Evolutionary conservation across 2,113 vertebrate genomes (phyloP), one percentile per base, ranked within the genome.

Genomic region (Pedionomus torquatus): DNA sequence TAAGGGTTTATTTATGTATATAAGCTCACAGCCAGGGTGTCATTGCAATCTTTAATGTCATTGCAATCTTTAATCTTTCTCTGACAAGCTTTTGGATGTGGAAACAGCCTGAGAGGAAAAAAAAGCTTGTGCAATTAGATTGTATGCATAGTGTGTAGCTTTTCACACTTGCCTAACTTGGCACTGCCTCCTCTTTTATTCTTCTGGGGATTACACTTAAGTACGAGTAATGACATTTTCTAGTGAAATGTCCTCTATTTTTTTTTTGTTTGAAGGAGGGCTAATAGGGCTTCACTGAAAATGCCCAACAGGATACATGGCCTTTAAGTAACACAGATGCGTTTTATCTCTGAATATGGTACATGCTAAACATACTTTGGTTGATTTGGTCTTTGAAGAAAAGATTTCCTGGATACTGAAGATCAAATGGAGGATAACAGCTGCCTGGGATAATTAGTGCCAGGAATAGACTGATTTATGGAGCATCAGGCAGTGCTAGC

Each of bases 391-490:
- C 93, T 93, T 64, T 89, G 89, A 94, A 95, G 91, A 92, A 92
- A 85, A 95, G 85, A 96, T 93, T 97, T 97, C 80, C 58, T 92
- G 82, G 87, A 84, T 90, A 92, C 49, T 74, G 70, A 84, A 90
- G 93, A 95, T 95, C 94, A 96, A 57, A 51, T 72, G 75, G 69
- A 97, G 28, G 54, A 80, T 84, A 95, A 64, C 63, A 96, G 85
- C 77, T 95, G 54, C 89, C 86, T 95, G 66, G 83, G 58, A 57
- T 96, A 96, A 97, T 96, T 97, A 96, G 92, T 83, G 26, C 87
- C 90, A 71, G 85, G 76, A 85, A 87, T 87, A 96, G 91, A 90
- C 83, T 94, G 87, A 96, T 97, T 96, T 95, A 91, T 96, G 83
- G 91, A 92, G 95, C 83, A 57, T 74, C 92, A 94, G 83, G 43